Evolutionary conservation across 2,113 vertebrate genomes (phyloP), one percentile per base, ranked within the genome.

Genomic region (Butorides virescens): DNA sequence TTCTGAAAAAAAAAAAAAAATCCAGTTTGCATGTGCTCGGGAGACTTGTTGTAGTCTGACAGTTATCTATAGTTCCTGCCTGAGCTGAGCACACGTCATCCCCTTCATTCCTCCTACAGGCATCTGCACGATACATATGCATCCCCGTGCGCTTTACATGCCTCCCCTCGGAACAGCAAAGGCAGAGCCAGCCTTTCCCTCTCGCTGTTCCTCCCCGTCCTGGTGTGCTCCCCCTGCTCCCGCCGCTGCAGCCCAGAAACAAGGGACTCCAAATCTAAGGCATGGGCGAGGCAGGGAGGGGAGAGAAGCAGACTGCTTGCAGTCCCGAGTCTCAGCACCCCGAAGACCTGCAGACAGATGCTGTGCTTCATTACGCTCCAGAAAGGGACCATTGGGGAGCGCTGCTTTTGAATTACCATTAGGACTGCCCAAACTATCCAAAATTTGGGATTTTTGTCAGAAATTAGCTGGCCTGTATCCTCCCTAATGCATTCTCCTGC

Each of bases 61-160:
- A 85, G 87, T 58, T 85, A 49, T 87, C 89, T 81, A 65, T 42
- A 92, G 84, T 75, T 85, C 72, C 94, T 89, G 77, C 87, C 44
- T 52, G 73, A 85, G 80, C 87, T 32, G 62, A 49, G 66, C 77
- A 16, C 76, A 82, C 16, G 2, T 71, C 88, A 86, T 25, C 52
- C 59, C 61, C 61, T 89, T 36, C 84, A 66, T 93, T 93, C 90
- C 92, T 93, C 87, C 94, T 49, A 79, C 93, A 88, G 70, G 92
- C 84, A 96, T 83, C 91, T 86, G 91, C 91, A 32, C 52, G 19
- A 30, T 42, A 78, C 86, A 55, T 55, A 25, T 34, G 47, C 66
- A 93, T 65, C 56, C 73, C 66, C 3, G 3, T 65, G 89, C 0
- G 0, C 66, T 68, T 86, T 49, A 42, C 56, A 7, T 46, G 66